Conservation (phyloP, 2,888 invertebrate species). For the Chalcosyrphus nemorum region DNA sequence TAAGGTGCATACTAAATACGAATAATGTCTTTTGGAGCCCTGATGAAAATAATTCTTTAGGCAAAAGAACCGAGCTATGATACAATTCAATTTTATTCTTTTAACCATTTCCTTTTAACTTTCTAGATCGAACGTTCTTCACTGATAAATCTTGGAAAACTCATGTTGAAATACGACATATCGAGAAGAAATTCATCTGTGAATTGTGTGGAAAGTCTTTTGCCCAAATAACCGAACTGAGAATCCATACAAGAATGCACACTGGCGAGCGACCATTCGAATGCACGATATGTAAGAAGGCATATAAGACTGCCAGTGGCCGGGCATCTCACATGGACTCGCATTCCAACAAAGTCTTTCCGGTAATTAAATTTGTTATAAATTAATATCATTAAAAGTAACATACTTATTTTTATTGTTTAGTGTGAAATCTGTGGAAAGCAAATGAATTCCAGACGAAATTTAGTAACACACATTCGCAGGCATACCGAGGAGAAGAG, state of each 20-base stretch:
- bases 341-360: conserved; percentile 67
- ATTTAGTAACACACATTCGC: conserved; percentile 60
- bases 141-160: conserved; percentile 66
- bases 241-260: conserved; percentile 66
- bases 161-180: conserved; percentile 61
- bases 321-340: conserved; percentile 67
- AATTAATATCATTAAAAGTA: neutral
- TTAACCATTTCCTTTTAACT: neutral
- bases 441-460: conserved; percentile 65
- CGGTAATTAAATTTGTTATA: conserved; percentile 52
- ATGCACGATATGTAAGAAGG: conserved; percentile 68
- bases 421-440: conserved; percentile 65
- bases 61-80: too few species aligned
- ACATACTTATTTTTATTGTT: neutral
- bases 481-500: conserved; percentile 64
- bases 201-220: conserved; percentile 64
- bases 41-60: too few species aligned
- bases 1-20: too few species aligned
- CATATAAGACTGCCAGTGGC: conserved; percentile 66
- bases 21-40: too few species aligned
- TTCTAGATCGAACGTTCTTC: conserved; percentile 59
- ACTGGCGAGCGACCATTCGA: conserved; percentile 65
- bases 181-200: conserved; percentile 65
- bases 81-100: too few species aligned
- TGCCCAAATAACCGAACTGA: conserved; percentile 64